Evolutionary conservation across 2,888 invertebrate species (phyloP).

Genomic region (Drosophila neotestacea): DNA sequence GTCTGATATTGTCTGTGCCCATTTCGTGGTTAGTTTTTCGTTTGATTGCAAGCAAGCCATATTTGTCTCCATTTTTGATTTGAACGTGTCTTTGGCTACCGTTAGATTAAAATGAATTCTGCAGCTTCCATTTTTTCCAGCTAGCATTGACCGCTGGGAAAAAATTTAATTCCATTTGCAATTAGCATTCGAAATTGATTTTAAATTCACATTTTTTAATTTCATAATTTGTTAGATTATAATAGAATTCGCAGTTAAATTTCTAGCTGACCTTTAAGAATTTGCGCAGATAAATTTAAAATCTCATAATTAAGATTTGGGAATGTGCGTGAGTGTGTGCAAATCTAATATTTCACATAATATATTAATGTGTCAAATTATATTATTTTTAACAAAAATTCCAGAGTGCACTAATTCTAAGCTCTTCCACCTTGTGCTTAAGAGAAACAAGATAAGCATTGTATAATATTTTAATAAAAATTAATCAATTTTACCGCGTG

Average conservation of each 20-base stretch:
- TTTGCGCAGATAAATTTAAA: neutral
- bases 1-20: conserved; percentile 48
- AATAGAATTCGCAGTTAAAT: neutral
- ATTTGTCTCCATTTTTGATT: conserved; percentile 32
- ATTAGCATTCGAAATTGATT: neutral
- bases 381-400: conserved; percentile 11
- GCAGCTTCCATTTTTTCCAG: conserved; percentile 1
- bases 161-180: neutral
- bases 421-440: conserved; percentile 44
- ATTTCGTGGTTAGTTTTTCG: conserved; percentile 44
- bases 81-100: conserved; percentile 12
- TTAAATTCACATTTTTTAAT: neutral
- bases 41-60: conserved; percentile 35
- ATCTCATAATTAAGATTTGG: neutral
- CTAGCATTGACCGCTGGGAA: neutral
- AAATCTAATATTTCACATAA: neutral
- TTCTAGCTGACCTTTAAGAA: conserved; percentile 1
- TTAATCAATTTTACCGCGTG: conserved; percentile 25
- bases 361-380: conserved; percentile 13
- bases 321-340: conserved; percentile 17
- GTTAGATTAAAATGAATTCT: conserved; percentile 22
- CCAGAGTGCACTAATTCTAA: conserved; percentile 51
- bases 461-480: conserved; percentile 9
- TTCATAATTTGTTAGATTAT: neutral
- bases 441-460: conserved; percentile 42